These are phyloP conservation scores for Bactericera cockerelli DNA, from an alignment of 1,140 invertebrate species.

Conservation along the genomic window DNA sequence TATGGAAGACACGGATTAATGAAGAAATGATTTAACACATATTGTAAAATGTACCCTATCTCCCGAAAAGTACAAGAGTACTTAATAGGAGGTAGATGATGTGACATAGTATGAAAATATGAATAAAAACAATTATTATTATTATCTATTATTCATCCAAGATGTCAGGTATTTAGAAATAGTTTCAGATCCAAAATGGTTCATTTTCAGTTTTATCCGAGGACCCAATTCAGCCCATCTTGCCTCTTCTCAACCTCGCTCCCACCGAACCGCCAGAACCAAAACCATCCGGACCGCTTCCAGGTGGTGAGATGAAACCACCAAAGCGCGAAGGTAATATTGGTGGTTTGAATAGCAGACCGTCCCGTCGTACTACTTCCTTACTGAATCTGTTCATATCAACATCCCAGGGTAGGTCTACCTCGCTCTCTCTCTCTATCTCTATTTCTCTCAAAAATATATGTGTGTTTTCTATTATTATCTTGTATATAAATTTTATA, in stretches of 20 bases:
- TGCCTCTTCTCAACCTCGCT: not conserved
- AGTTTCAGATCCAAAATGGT: too few relatives aligned
- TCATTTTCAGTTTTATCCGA: not conserved
- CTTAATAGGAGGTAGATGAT: too few relatives aligned
- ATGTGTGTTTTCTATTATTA: too few relatives aligned
- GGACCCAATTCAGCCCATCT: not conserved
- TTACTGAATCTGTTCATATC: slow-evolving; percentile 87
- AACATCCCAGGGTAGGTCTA: slow-evolving; percentile 71
- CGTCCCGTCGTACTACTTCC: slow-evolving; percentile 80
- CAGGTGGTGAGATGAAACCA: slow-evolving; percentile 19
- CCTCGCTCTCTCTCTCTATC: slow-evolving; percentile 14
- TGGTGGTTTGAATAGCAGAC: slow-evolving; percentile 38
- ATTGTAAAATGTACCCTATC: too few relatives aligned
- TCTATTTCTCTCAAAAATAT: slow-evolving; percentile 14
- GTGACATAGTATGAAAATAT: too few relatives aligned
- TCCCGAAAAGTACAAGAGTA: too few relatives aligned
- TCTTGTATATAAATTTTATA: too few relatives aligned
- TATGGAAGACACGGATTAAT: too few relatives aligned
- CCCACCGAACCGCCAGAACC: not conserved
- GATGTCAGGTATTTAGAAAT: too few relatives aligned
- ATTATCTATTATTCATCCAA: too few relatives aligned
- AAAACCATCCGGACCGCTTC: not conserved
- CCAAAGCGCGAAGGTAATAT: slow-evolving; percentile 40
- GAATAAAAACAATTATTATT: too few relatives aligned
- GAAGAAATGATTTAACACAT: too few relatives aligned